Evolutionary conservation across 2,113 vertebrate species (phyloP), one percentile per base, ranked within the genome.

Genomic region (Scomber scombrus): DNA sequence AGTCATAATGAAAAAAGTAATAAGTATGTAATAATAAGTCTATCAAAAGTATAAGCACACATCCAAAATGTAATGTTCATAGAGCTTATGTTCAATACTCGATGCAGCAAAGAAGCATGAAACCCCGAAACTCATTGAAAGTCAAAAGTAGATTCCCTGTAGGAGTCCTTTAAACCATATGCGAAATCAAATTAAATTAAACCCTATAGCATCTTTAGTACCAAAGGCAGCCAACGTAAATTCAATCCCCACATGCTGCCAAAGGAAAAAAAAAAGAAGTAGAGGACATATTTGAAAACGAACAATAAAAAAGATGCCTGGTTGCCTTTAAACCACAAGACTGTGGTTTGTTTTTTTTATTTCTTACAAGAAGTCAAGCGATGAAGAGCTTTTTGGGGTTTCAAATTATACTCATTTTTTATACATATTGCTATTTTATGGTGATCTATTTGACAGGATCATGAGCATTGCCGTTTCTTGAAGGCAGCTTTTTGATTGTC

Each of bases 291-390:
- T 89, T 89, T 88, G 55, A 91, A 87, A 91, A 88, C 7, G 79
- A 74, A 89, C 85, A 89, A 86, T 91, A 90, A 89, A 94, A 89
- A 92, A 90, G 75, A 92, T 88, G 68, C 57, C 72, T 80, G 79
- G 84, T 82, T 94, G 78, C 80, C 81, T 88, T 87, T 85, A 91
- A 94, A 93, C 91, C 89, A 83, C 92, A 63, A 83, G 80, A 80
- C 83, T 91, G 86, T 65, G 91, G 92, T 93, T 92, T 93, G 85
- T 92, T 92, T 80, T 80, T 92, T 93, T 84, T 87, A 91, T 80
- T 90, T 89, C 81, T 91, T 84, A 47, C 70, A 86, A 87, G 78
- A 91, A 89, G 82, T 90, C 75, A 73, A 89, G 76, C 71, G 62
- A 85, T 84, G 77, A 77, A 76, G 57, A 80, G 78, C 26, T 82